Conservation (phyloP, 2,888 invertebrate species). For the Muscina levida region DNA sequence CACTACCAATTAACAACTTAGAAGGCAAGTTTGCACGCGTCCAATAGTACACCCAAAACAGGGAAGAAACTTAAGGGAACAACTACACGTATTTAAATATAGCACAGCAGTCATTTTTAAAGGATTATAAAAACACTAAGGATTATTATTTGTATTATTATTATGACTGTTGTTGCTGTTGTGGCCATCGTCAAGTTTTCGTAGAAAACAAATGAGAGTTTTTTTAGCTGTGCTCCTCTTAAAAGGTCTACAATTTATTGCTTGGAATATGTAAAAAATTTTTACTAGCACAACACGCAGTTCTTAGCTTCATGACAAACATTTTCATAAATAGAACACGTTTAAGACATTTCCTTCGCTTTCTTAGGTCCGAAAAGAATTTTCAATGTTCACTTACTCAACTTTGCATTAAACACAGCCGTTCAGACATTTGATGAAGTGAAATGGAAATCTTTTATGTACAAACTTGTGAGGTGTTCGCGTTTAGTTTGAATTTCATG, state of each 20-base stretch:
- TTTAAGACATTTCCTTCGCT: too few relatives aligned
- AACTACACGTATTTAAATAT: slow-evolving; percentile 22
- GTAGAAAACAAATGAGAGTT: neutral
- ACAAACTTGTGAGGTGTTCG: neutral
- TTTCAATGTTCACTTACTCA: too few relatives aligned
- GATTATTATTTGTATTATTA: neutral
- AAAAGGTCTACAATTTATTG: slow-evolving; percentile 46
- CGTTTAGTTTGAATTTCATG: neutral
- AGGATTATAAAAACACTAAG: slow-evolving; percentile 16
- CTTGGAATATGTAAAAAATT: slow-evolving; percentile 36
- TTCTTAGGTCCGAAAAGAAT: too few relatives aligned
- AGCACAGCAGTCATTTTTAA: slow-evolving; percentile 8
- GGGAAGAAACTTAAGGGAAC: too few relatives aligned
- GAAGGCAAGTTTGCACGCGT: slow-evolving; percentile 48
- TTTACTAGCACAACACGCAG: slow-evolving; percentile 54
- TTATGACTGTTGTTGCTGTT: neutral
- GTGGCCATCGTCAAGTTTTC: neutral
- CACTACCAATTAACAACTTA: slow-evolving; percentile 53
- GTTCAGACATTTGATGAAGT: neutral
- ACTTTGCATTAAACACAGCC: too few relatives aligned
- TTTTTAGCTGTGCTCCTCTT: neutral
- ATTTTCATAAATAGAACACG: neutral
- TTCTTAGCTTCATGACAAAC: slow-evolving; percentile 1
- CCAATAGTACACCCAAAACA: too few relatives aligned
- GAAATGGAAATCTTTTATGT: slow-evolving; percentile 5